phyloP scores from a whole-genome alignment of 2,797 vertebrate genomes.

The Chiloscyllium punctatum region DNA sequence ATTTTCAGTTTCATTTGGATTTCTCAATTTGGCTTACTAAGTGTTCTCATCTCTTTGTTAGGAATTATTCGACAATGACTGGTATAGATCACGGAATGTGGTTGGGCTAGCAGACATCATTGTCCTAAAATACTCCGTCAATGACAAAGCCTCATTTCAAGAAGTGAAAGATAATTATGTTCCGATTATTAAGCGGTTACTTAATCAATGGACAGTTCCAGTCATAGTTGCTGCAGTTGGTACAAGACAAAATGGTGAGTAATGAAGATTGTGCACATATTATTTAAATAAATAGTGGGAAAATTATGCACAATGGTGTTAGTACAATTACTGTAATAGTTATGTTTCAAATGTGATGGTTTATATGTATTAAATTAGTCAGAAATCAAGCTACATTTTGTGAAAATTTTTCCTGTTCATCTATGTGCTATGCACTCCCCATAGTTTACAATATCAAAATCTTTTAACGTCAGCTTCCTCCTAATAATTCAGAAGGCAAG shows the following conservation, averaged over 20 bases:
- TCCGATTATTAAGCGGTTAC: slow-evolving; percentile 79
- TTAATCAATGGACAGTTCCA: slow-evolving; percentile 75
- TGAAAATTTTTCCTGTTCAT: not conserved
- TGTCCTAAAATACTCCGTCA: slow-evolving; percentile 91
- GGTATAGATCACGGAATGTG: slow-evolving; percentile 79
- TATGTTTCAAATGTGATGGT: not conserved
- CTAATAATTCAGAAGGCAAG: not conserved
- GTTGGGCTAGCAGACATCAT: slow-evolving; percentile 85
- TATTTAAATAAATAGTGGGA: not conserved
- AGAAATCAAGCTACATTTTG: not conserved
- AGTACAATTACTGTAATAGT: not conserved
- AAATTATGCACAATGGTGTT: not conserved
- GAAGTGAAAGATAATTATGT: slow-evolving; percentile 81
- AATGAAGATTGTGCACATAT: slow-evolving; percentile 30
- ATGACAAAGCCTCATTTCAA: slow-evolving; percentile 86
- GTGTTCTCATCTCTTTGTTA: slow-evolving; percentile 48
- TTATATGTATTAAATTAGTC: not conserved
- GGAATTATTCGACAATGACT: slow-evolving; percentile 88
- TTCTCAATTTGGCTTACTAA: not conserved
- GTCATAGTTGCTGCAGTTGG: slow-evolving; percentile 88
- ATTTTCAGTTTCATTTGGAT: not conserved
- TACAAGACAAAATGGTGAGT: slow-evolving; percentile 79
- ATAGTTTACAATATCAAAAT: not conserved
- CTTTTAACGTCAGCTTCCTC: not conserved
- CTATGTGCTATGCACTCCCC: not conserved